These are phyloP conservation scores for Eleginops maclovinus DNA, from an alignment of 2,113 vertebrate species.

Conservation along the genomic window DNA sequence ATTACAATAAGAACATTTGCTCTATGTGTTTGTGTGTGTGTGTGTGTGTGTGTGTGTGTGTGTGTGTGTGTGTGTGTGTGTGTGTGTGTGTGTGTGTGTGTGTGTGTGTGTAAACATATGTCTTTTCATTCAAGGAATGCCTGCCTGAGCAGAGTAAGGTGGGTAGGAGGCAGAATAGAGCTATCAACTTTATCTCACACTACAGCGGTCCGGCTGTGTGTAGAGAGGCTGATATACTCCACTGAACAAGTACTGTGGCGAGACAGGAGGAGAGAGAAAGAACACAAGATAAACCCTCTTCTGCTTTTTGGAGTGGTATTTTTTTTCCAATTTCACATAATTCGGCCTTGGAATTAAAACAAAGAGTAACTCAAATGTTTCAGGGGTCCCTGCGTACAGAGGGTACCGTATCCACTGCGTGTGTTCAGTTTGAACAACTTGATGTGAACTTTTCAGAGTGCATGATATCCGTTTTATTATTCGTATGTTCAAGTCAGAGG, in stretches of 20 bases:
- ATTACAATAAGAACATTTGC: constrained; percentile 70
- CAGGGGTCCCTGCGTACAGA: constrained; percentile 3
- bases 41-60: constrained; percentile 9
- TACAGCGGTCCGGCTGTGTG: constrained; percentile 69
- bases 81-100: neutral
- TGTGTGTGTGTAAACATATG: constrained; percentile 13
- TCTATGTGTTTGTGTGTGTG: constrained; percentile 10
- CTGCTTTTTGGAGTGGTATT: constrained; percentile 55
- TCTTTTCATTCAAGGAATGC: constrained; percentile 37
- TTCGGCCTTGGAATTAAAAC: constrained; percentile 34
- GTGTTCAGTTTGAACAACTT: constrained; percentile 14
- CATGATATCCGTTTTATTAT: constrained; percentile 4
- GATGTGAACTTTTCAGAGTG: constrained; percentile 16
- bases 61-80: constrained; percentile 7
- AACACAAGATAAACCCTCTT: constrained; percentile 51
- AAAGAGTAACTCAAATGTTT: constrained; percentile 11
- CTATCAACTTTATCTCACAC: constrained; percentile 75
- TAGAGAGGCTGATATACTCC: constrained; percentile 64
- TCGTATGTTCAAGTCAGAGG: constrained; percentile 13
- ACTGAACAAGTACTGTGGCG: constrained; percentile 66
- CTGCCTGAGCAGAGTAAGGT: constrained; percentile 39
- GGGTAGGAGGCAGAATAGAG: constrained; percentile 68
- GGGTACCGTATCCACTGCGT: neutral
- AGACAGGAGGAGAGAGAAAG: constrained; percentile 23
- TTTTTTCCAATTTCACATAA: constrained; percentile 40